A percentile compares a stretch with the other conserved stretches of the same genome.
These are phyloP conservation scores for Apostichopus leukothele DNA, from an alignment of 53 echinoderm and acorn worm species.

Conservation along the genomic window DNA sequence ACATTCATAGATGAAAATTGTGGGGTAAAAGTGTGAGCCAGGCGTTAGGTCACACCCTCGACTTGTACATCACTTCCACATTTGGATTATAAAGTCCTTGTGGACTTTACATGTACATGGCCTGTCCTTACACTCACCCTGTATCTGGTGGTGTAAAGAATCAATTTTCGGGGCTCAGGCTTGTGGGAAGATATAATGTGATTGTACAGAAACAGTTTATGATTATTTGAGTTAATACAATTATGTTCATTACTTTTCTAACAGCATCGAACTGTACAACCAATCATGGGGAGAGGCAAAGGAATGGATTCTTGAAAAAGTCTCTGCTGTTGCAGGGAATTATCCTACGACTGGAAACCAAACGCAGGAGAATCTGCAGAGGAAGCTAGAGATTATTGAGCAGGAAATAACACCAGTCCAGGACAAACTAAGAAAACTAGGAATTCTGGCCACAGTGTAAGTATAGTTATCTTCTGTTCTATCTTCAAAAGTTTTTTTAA, in stretches of 20 bases:
- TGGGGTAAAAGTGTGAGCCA: no score
- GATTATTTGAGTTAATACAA: no score
- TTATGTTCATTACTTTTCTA: not conserved
- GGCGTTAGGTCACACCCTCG: no score
- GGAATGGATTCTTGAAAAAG: constrained; percentile 96
- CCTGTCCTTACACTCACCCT: no score
- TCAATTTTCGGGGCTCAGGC: no score
- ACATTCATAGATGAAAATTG: no score
- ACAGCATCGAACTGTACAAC: constrained; percentile 94
- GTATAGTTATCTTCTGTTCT: not conserved
- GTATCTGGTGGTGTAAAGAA: no score
- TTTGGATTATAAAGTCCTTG: no score
- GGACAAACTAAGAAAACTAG: constrained; percentile 87
- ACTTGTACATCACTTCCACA: no score
- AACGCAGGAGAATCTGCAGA: constrained; percentile 70
- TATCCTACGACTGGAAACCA: constrained; percentile 69
- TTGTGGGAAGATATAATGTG: no score
- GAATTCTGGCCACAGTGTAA: constrained; percentile 90
- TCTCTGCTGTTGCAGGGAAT: constrained; percentile 67
- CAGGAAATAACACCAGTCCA: constrained; percentile 82
- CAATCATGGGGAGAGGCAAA: constrained; percentile 96
- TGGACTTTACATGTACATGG: no score
- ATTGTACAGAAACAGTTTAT: no score
- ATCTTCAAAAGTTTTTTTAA: not conserved
- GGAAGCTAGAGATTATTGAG: constrained; percentile 88